phyloP scores from a whole-genome alignment of 1,140 invertebrate species.

The Parapsyche elsis region DNA sequence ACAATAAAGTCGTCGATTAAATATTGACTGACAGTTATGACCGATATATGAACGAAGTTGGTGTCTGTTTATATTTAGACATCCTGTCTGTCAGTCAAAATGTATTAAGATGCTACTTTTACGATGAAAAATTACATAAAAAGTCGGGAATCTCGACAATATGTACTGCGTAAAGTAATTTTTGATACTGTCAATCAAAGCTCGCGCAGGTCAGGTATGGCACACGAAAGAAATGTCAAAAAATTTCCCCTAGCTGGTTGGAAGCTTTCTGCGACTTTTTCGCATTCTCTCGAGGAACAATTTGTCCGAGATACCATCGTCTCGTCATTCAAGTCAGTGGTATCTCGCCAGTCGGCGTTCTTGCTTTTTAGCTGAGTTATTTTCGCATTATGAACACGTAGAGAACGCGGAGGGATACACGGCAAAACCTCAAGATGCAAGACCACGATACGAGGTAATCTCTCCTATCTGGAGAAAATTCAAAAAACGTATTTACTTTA shows the following conservation, averaged over 20 bases:
- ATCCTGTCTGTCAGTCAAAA: too few species aligned
- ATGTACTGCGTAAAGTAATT: not conserved
- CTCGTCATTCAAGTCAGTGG: conserved; percentile 7
- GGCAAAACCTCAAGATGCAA: not conserved
- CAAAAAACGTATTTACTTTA: not conserved
- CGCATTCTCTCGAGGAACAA: conserved; percentile 1
- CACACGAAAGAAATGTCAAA: too few species aligned
- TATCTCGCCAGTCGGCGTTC: not conserved
- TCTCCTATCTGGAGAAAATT: not conserved
- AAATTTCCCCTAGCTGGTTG: too few species aligned
- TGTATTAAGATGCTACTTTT: too few species aligned
- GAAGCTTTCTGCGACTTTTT: not conserved
- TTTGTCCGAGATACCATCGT: conserved; percentile 25
- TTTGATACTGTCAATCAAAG: conserved; percentile 23
- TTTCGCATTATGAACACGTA: conserved; percentile 30
- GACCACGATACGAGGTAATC: not conserved
- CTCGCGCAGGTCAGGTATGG: not conserved
- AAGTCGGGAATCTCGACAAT: too few species aligned
- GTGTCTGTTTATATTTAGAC: too few species aligned
- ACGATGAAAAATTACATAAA: too few species aligned
- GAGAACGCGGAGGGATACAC: not conserved
- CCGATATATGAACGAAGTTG: too few species aligned
- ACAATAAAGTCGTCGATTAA: too few species aligned
- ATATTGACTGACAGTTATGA: too few species aligned
- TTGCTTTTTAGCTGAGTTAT: conserved; percentile 14